Base-by-base conservation (phyloP, 1,140 invertebrate species). In the Tetramorium simillimum region DNA sequence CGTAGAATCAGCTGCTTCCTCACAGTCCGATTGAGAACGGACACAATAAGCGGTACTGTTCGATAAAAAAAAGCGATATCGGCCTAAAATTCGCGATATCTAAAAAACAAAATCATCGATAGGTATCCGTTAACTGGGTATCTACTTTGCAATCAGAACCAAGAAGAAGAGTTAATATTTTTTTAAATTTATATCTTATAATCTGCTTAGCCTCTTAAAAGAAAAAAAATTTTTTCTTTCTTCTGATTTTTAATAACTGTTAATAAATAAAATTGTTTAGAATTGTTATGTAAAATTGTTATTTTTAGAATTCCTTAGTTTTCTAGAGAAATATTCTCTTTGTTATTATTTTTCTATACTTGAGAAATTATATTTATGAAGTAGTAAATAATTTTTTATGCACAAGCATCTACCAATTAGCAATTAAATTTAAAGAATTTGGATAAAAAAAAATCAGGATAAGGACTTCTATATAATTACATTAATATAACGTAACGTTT, bases 1-100 rank as follows among this genome's bases (percentile, higher is more conserved):
- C 58, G 37, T 75, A 63, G 73, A 65, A 85, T 85, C 82, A 85
- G 82, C 73, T 85, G 82, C 73, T 77, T 77, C 72, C 70, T 78
- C 33, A 49, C 60, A 60, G 40, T 51, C 10, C 43, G 7, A n/a
- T 69, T 12, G 51, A 12, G 7, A 28, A 43, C 12, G 10, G 1
- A n/a, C 2, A 84, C 69, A 84, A 84, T 84, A 84, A 7, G 14
- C 4, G 43, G 69, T 49, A 60, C 16, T 84, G 53, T 73, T 62
- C 40, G 80, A 82, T 82, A 84, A 75, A 62, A 58, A 58, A 81
- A 82, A 14, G 18, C n/a, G 16, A 24, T 43, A 46, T 60, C 18
- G n/a, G 28, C 40, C 24, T 37, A 73, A 77, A 60, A n/a, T 82
- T 58, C 24, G 10, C 14, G 12, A 58, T 28, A 43, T 51, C 18